Base-by-base conservation (phyloP, 2,797 vertebrate species). In the Alosa sapidissima region DNA sequence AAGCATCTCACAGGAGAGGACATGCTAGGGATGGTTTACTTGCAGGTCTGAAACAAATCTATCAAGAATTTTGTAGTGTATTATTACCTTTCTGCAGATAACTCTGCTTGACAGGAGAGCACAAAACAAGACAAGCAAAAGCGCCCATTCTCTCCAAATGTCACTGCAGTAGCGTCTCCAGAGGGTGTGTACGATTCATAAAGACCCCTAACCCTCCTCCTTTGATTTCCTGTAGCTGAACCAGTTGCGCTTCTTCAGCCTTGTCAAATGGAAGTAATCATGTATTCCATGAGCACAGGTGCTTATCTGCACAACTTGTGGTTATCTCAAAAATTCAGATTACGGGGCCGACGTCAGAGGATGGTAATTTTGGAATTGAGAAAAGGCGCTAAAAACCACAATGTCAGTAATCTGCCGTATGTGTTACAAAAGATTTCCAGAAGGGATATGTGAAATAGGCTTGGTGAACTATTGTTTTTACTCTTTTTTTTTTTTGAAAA, bases 281-380 rank as follows among this genome's bases (percentile, higher is more conserved):
- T 47, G 5, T 78, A 47, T 78, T 78, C 21, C 16, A 21, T n/a
- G 72, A 45, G 72, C 72, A 78, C 41, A 78, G 72, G 72, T 78
- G 72, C 1, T 78, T 78, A 78, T 78, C 72, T 47, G 72, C 72
- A 21, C 14, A 78, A 78, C 72, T 78, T 41, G 72, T 78, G 72
- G 72, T 47, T 78, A 78, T 78, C 72, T 78, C 41, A 9, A 19
- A 45, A 47, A 78, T 78, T 78, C 72, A 47, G 72, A 78, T 47
- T 47, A 78, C 72, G 19, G 19, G 7, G 72, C 72, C 16, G 8
- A 41, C 5, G 16, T 19, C 36, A 21, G 72, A 78, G 41, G 36
- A 78, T 47, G 72, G 36, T 78, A 47, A 78, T 78, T 78, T 78
- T 78, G 36, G 41, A 78, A 78, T 21, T 4, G 36, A 78, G 36